These are phyloP conservation scores for Xestia rhomboidea DNA, from an alignment of 2,888 invertebrate species.

Conservation along the genomic window DNA sequence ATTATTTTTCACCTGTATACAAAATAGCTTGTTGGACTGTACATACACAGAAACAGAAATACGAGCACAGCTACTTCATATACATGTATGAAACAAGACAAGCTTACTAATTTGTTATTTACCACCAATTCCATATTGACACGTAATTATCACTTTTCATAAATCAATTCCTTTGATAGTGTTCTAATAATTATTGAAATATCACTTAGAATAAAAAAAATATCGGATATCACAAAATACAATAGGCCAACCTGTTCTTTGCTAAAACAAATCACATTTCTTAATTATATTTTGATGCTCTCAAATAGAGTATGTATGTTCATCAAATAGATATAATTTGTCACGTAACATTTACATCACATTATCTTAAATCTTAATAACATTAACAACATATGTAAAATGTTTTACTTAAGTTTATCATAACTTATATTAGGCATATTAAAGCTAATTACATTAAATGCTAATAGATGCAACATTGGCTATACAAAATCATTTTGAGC, in stretches of 20 bases:
- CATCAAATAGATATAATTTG: slow-evolving; percentile 22
- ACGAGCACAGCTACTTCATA: slow-evolving; percentile 8
- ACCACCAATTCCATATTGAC: slow-evolving; percentile 48
- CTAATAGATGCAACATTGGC: slow-evolving; percentile 61
- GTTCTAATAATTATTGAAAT: slow-evolving; percentile 45
- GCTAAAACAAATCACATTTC: slow-evolving; percentile 72
- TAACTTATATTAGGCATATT: slow-evolving; percentile 57
- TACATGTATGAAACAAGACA: slow-evolving; percentile 1
- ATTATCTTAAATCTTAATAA: slow-evolving; percentile 46
- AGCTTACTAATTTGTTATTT: slow-evolving; percentile 20
- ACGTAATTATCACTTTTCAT: slow-evolving; percentile 23
- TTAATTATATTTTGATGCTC: slow-evolving; percentile 42
- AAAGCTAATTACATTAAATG: slow-evolving; percentile 66
- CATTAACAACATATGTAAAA: slow-evolving; percentile 53
- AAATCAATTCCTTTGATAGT: slow-evolving; percentile 51
- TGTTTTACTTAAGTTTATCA: slow-evolving; percentile 37
- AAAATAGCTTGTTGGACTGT: neutral
- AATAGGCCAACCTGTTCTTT: slow-evolving; percentile 66
- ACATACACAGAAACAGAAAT: slow-evolving; percentile 26
- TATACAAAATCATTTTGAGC: slow-evolving; percentile 63
- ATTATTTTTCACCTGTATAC: neutral
- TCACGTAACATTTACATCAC: slow-evolving; percentile 21
- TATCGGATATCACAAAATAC: slow-evolving; percentile 80
- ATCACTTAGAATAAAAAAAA: slow-evolving; percentile 60
- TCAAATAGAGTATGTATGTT: slow-evolving; percentile 23